Conservation (phyloP, 2,888 invertebrate species). For the Leptinotarsa peninsularis region DNA sequence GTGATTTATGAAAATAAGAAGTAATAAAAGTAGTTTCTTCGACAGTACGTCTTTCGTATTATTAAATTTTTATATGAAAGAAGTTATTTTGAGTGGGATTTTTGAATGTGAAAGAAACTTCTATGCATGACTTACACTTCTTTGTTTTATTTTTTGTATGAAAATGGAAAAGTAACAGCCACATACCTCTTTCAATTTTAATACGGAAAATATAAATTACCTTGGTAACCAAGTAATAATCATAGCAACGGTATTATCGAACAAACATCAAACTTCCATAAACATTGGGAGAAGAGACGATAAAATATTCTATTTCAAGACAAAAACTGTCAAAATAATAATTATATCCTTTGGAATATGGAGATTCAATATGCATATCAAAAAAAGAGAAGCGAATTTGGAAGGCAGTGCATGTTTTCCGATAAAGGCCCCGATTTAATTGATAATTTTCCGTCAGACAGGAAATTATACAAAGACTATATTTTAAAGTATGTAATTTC, state of each 20-base stretch:
- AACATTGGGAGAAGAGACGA: not conserved
- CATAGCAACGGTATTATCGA: not conserved
- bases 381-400: slow-evolving; percentile 78
- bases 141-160: too few relatives aligned
- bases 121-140: too few relatives aligned
- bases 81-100: too few relatives aligned
- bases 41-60: too few relatives aligned
- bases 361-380: slow-evolving; percentile 72
- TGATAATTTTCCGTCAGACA: slow-evolving; percentile 74
- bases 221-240: not conserved
- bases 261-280: not conserved
- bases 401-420: slow-evolving; percentile 77
- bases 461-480: slow-evolving; percentile 56
- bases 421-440: slow-evolving; percentile 76
- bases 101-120: too few relatives aligned
- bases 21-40: too few relatives aligned
- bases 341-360: slow-evolving; percentile 56
- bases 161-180: too few relatives aligned
- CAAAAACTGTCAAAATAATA: slow-evolving; percentile 6
- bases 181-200: too few relatives aligned
- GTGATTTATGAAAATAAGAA: too few relatives aligned
- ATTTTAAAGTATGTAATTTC: slow-evolving; percentile 45
- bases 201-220: not conserved
- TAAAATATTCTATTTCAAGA: not conserved
- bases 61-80: too few relatives aligned